phyloP scores from a whole-genome alignment of 2,113 vertebrate species.

The Antennarius striatus region DNA sequence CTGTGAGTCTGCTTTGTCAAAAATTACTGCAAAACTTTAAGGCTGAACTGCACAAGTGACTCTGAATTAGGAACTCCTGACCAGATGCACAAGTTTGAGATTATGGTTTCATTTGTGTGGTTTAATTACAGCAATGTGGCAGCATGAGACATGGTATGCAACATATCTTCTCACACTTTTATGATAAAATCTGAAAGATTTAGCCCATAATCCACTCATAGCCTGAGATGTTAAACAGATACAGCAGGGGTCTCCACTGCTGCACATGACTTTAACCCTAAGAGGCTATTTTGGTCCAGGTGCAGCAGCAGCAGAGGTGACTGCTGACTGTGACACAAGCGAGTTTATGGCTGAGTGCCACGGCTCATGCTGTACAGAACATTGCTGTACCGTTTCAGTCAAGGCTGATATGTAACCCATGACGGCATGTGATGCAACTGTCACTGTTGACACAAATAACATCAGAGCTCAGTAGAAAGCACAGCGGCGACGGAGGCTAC shows the following conservation, averaged over 20 bases:
- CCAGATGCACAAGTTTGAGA: background rate
- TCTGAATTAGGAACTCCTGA: constrained; percentile 11
- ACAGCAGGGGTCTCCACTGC: constrained; percentile 23
- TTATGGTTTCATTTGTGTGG: background rate
- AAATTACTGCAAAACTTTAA: background rate
- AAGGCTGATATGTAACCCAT: constrained; percentile 43
- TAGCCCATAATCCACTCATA: constrained; percentile 3
- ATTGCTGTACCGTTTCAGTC: constrained; percentile 50
- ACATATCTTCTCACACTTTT: background rate
- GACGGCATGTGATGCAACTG: constrained; percentile 62
- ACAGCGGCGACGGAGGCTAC: background rate
- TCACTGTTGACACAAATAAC: constrained; percentile 21
- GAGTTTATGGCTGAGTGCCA: constrained; percentile 42
- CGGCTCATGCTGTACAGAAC: constrained; percentile 56
- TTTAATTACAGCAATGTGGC: background rate
- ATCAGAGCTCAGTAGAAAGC: constrained; percentile 25
- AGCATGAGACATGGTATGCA: no score
- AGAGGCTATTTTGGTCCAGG: constrained; percentile 46
- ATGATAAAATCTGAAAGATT: background rate
- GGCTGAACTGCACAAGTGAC: constrained; percentile 1
- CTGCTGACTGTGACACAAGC: background rate
- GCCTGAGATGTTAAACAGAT: background rate
- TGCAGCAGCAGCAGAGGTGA: constrained; percentile 12
- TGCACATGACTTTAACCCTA: constrained; percentile 16
- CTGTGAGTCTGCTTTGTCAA: constrained; percentile 76